phyloP scores from a whole-genome alignment of 2,888 invertebrate species.

The Tenthredo livida region DNA sequence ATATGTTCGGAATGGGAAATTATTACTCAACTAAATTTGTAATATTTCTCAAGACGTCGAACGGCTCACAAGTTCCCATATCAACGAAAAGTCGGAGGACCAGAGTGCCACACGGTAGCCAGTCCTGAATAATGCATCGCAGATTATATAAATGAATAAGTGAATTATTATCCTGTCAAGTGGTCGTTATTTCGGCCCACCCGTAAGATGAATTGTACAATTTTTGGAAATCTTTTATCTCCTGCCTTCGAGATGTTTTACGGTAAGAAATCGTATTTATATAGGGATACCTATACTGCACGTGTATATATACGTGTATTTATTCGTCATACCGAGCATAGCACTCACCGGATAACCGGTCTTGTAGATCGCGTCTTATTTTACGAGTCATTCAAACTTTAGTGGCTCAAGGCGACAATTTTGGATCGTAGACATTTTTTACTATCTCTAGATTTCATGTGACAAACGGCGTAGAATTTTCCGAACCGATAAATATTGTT shows the following conservation, averaged over 20 bases:
- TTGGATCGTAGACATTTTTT: slow-evolving; percentile 39
- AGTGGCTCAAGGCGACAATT: slow-evolving; percentile 34
- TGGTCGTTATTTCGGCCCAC: slow-evolving; percentile 31
- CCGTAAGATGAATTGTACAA: slow-evolving; percentile 37
- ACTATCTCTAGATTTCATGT: slow-evolving; percentile 34
- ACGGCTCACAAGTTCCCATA: not conserved
- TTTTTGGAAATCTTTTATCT: slow-evolving; percentile 25
- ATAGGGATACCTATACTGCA: not conserved
- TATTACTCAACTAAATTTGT: not conserved
- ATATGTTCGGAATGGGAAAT: not conserved
- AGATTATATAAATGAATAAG: slow-evolving; percentile 45
- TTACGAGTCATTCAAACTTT: slow-evolving; percentile 48
- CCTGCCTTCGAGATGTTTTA: not conserved
- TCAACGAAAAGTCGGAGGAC: slow-evolving; percentile 4
- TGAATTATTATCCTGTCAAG: slow-evolving; percentile 46
- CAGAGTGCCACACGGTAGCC: slow-evolving; percentile 40
- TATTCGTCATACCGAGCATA: slow-evolving; percentile 35
- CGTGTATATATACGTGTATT: not conserved
- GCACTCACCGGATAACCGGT: slow-evolving; percentile 44
- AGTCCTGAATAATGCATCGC: slow-evolving; percentile 43
- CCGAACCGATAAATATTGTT: slow-evolving; percentile 36
- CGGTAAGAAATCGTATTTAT: not conserved
- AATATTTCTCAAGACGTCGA: slow-evolving; percentile 16
- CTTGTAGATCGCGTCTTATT: slow-evolving; percentile 29
- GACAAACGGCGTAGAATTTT: slow-evolving; percentile 21